These are phyloP conservation scores for Drosophila teissieri DNA, from an alignment of 1,140 invertebrate species.

Conservation along the genomic window DNA sequence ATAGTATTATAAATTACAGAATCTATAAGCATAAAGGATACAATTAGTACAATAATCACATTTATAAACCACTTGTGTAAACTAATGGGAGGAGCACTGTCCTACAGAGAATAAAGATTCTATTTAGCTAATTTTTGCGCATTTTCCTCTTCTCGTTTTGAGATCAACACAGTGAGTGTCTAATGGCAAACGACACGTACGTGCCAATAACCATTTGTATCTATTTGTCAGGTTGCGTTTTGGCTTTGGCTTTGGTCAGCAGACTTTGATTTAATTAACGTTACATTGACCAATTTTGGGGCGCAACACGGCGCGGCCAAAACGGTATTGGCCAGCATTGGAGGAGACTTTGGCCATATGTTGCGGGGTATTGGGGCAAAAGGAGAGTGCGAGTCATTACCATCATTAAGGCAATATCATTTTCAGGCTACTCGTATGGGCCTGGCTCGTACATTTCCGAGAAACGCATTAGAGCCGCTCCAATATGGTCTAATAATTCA, in stretches of 20 bases:
- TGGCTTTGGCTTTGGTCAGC: slow-evolving; percentile 35
- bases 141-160: slow-evolving; percentile 15
- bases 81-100: background rate
- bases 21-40: too few relatives aligned
- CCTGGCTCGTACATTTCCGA: slow-evolving; percentile 63
- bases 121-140: background rate
- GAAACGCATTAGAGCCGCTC: slow-evolving; percentile 82
- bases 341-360: background rate
- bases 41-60: too few relatives aligned
- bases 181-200: slow-evolving; percentile 80
- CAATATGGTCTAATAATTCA: slow-evolving; percentile 84
- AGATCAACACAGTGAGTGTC: slow-evolving; percentile 66
- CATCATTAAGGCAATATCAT: slow-evolving; percentile 84
- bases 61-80: too few relatives aligned
- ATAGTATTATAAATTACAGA: too few relatives aligned
- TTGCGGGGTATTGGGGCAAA: slow-evolving; percentile 22
- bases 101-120: slow-evolving; percentile 25
- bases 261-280: slow-evolving; percentile 81
- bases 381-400: slow-evolving; percentile 77
- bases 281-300: slow-evolving; percentile 83
- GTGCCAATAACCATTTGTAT: slow-evolving; percentile 82
- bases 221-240: slow-evolving; percentile 72
- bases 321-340: slow-evolving; percentile 35
- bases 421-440: slow-evolving; percentile 61
- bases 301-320: slow-evolving; percentile 59